Base-by-base conservation (phyloP, 2,113 vertebrate species). In the Ondatra zibethicus region DNA sequence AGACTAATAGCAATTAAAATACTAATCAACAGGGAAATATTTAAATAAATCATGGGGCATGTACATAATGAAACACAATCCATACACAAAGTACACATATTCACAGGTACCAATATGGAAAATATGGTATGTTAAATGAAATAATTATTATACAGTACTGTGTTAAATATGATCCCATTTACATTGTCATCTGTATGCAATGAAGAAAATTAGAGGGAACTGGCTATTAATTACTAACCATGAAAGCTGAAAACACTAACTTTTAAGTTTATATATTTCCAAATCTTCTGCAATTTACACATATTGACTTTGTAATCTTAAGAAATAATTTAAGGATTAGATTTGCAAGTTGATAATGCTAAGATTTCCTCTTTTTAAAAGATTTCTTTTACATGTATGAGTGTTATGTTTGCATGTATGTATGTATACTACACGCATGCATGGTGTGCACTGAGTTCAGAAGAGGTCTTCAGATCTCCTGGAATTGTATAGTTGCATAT, bases 231-330 rank as follows among this genome's bases (percentile, higher is more conserved):
- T 27, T 81, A 50, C 39, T 88, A 89, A 95, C 21, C 88, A 33
- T 45, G 17, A 31, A 88, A 50, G 42, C 42, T 94, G 39, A 89
- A 94, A 12, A 92, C n/a, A 93, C 52, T 86, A 29, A 50, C 42
- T 93, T 85, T 93, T 88, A 19, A 81, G 58, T 36, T 91, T 80
- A 85, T 42, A 5, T 70, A 76, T 94, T 94, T 94, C 45, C 39
- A 25, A 85, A 86, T 77, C 27, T 85, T 94, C 14, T 80, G 42
- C 70, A 81, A 92, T 76, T 50, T 85, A 96, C 7, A 86, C 61
- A 70, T 78, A 89, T 21, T 93, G 42, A 86, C 78, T 82, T 87
- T 91, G 1, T 61, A 86, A 81, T 91, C 55, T 75, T 29, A 93
- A 94, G 31, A 94, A 92, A 36, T 80, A 65, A 68, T 61, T 65